phyloP scores from a whole-genome alignment of 2,888 invertebrate species.

The Epinotia brunnichana region DNA sequence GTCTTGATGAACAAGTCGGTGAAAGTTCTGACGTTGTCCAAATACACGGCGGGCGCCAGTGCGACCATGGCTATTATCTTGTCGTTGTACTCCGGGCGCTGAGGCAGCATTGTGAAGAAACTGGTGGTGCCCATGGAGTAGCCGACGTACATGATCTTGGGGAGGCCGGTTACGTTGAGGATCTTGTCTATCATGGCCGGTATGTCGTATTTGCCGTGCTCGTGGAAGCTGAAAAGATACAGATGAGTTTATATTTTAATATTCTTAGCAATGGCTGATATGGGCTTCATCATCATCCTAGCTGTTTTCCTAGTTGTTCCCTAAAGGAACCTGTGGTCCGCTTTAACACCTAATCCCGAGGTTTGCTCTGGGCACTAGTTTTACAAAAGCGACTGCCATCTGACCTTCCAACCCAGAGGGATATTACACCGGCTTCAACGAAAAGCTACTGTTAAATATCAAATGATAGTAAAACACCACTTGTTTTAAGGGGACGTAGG shows the following conservation, averaged over 20 bases:
- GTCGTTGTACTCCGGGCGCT: conserved; percentile 81
- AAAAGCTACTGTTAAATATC: too few relatives aligned
- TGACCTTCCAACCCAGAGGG: too few relatives aligned
- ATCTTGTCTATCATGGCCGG: conserved; percentile 83
- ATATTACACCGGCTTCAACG: too few relatives aligned
- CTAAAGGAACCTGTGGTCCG: too few relatives aligned
- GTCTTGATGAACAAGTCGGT: conserved; percentile 58
- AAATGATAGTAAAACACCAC: too few relatives aligned
- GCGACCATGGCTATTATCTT: conserved; percentile 79
- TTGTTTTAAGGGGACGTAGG: too few relatives aligned
- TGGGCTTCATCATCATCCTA: too few relatives aligned
- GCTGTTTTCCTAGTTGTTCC: too few relatives aligned
- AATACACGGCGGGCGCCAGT: conserved; percentile 81
- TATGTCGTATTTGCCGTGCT: conserved; percentile 83
- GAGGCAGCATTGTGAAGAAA: conserved; percentile 82
- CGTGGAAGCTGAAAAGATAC: conserved; percentile 77
- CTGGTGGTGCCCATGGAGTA: conserved; percentile 85
- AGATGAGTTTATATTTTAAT: neutral
- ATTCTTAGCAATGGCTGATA: neutral
- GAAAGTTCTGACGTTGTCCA: conserved; percentile 62
- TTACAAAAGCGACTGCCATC: too few relatives aligned
- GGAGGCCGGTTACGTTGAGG: conserved; percentile 68
- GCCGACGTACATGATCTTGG: conserved; percentile 80
- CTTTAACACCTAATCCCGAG: too few relatives aligned
- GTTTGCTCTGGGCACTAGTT: too few relatives aligned